A percentile compares a stretch with the other conserved stretches of the same genome.
Evolutionary conservation across 2,113 vertebrate genomes (phyloP).

Genomic region (Laterallus jamaicensis): DNA sequence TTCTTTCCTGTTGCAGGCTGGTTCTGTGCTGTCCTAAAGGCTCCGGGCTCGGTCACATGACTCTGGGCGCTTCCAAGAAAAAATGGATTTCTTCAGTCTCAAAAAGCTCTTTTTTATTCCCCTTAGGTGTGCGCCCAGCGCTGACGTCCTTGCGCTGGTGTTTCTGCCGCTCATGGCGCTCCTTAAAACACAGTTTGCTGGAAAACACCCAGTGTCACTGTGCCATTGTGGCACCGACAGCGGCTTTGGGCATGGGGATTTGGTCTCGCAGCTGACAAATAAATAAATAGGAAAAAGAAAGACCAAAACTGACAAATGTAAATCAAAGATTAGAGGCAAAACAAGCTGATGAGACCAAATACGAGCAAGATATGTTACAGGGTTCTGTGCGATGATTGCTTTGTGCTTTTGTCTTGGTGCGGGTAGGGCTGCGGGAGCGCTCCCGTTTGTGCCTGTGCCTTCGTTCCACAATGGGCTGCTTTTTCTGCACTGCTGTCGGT

Average conservation of each 20-base stretch:
- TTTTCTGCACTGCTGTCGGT: conserved; percentile 11
- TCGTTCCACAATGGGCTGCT: conserved; percentile 17
- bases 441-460: not conserved
- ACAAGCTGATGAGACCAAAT: conserved; percentile 15
- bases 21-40: conserved; percentile 57
- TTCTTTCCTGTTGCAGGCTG: conserved; percentile 54
- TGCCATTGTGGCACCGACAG: conserved; percentile 46
- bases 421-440: not conserved
- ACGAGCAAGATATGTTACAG: not conserved
- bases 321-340: not conserved
- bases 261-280: not conserved
- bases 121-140: conserved; percentile 34
- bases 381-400: not conserved
- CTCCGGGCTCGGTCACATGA: conserved; percentile 61
- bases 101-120: conserved; percentile 68
- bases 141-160: not conserved
- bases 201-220: conserved; percentile 46
- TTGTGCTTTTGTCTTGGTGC: conserved; percentile 37
- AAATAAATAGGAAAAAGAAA: not conserved
- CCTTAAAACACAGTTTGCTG: conserved; percentile 21
- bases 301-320: not conserved
- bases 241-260: conserved; percentile 18
- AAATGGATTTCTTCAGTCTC: conserved; percentile 67
- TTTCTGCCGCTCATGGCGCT: not conserved
- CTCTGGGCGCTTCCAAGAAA: conserved; percentile 50